Conservation (phyloP, 2,888 invertebrate genomes). For the Zonitis immaculata region DNA sequence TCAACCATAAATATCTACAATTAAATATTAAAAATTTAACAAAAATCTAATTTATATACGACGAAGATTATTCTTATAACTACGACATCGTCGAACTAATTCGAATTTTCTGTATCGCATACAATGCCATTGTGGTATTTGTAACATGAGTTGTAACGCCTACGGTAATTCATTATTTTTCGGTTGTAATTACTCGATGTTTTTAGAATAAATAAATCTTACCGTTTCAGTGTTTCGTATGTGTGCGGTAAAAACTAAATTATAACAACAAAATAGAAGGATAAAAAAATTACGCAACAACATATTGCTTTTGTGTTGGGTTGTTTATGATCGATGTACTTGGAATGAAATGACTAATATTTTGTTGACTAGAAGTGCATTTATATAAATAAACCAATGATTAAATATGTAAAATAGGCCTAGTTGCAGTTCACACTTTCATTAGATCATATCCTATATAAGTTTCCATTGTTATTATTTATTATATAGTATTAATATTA, state of each 20-base stretch:
- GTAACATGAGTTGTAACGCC: constrained; percentile 68
- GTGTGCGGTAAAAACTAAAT: constrained; percentile 5
- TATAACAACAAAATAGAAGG: constrained; percentile 2
- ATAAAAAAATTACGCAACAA: not conserved
- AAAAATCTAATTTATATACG: constrained; percentile 3
- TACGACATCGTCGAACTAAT: constrained; percentile 70
- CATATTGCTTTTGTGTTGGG: constrained; percentile 8
- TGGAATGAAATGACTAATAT: not conserved
- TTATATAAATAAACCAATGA: constrained; percentile 12
- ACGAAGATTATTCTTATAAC: constrained; percentile 56
- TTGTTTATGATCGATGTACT: constrained; percentile 9
- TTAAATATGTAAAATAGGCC: constrained; percentile 28
- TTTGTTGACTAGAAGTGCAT: not conserved
- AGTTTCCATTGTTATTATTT: constrained; percentile 7
- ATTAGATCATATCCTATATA: constrained; percentile 23
- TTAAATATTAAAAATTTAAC: constrained; percentile 8
- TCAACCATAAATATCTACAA: constrained; percentile 5
- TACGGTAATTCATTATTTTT: constrained; percentile 48
- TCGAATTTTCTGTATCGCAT: constrained; percentile 76
- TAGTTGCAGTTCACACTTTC: constrained; percentile 22
- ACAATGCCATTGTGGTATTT: constrained; percentile 82
- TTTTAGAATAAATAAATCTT: constrained; percentile 11
- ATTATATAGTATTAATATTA: constrained; percentile 19
- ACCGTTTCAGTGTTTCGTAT: constrained; percentile 24
- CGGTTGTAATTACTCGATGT: too few species aligned